Evolutionary conservation across 2,888 invertebrate species (phyloP).

Genomic region (Polyommatus iphigenia): DNA sequence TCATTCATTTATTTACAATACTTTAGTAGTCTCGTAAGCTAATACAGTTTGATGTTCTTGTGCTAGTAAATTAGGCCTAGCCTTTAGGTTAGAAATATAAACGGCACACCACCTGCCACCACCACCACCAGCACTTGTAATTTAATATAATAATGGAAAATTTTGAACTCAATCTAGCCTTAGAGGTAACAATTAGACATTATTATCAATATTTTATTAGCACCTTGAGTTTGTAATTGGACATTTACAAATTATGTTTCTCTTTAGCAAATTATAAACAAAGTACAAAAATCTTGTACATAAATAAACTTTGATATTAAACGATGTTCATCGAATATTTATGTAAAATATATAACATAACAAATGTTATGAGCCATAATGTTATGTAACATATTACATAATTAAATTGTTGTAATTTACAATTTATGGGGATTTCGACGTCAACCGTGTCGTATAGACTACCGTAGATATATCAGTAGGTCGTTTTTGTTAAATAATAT

Average conservation of each 20-base stretch:
- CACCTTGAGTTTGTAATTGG: neutral
- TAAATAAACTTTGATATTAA: neutral
- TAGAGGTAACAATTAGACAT: neutral
- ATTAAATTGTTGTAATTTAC: neutral
- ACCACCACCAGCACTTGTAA: no score
- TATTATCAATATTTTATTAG: neutral
- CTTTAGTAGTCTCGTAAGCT: no score
- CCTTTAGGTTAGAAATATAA: neutral
- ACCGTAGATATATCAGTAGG: neutral
- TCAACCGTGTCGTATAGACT: neutral
- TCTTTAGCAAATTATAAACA: neutral
- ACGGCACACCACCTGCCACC: no score
- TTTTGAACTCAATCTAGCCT: neutral
- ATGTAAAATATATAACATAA: neutral
- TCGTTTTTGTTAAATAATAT: no score
- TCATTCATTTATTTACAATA: no score
- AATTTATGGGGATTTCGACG: neutral
- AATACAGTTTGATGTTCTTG: no score
- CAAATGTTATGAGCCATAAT: conserved; percentile 2
- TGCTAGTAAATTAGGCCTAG: no score
- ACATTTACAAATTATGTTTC: neutral
- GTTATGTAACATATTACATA: neutral
- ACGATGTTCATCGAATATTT: neutral
- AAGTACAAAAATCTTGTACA: neutral
- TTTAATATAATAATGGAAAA: neutral